Conservation (phyloP, 2,888 invertebrate species). For the Tetragonisca angustula region DNA sequence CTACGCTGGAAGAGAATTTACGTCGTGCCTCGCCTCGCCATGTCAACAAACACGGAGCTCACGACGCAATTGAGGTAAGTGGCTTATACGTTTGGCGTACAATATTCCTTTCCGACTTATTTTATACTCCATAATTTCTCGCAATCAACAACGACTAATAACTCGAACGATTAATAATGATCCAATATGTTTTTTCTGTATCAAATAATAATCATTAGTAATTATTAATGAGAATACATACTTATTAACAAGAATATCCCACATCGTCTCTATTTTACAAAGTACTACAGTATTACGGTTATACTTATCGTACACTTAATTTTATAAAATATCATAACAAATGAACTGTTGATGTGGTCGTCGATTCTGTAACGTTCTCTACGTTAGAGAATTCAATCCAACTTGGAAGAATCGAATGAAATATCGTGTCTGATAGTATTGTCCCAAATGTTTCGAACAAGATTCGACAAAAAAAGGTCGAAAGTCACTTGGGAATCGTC, state of each 20-base stretch:
- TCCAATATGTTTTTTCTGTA: neutral
- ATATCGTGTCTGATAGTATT: constrained; percentile 33
- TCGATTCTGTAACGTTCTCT: neutral
- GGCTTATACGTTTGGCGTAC: too few species aligned
- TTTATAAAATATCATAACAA: constrained; percentile 1
- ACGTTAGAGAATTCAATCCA: neutral
- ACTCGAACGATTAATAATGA: too few species aligned
- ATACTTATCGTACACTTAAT: neutral
- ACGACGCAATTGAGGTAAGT: neutral
- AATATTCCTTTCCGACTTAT: neutral
- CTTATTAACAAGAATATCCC: neutral
- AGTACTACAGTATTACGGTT: too few species aligned
- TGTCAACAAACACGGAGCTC: neutral
- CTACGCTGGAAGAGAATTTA: neutral
- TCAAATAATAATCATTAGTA: neutral
- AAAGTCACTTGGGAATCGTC: constrained; percentile 69
- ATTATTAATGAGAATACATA: neutral
- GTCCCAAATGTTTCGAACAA: constrained; percentile 28
- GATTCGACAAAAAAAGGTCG: constrained; percentile 52
- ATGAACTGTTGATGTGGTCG: constrained; percentile 13
- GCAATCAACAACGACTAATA: too few species aligned
- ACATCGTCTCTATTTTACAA: too few species aligned
- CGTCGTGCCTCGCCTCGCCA: too few species aligned
- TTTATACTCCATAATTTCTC: neutral
- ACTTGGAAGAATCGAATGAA: constrained; percentile 32